These are phyloP conservation scores for Nylanderia fulva DNA, from an alignment of 1,140 invertebrate species.

Conservation along the genomic window DNA sequence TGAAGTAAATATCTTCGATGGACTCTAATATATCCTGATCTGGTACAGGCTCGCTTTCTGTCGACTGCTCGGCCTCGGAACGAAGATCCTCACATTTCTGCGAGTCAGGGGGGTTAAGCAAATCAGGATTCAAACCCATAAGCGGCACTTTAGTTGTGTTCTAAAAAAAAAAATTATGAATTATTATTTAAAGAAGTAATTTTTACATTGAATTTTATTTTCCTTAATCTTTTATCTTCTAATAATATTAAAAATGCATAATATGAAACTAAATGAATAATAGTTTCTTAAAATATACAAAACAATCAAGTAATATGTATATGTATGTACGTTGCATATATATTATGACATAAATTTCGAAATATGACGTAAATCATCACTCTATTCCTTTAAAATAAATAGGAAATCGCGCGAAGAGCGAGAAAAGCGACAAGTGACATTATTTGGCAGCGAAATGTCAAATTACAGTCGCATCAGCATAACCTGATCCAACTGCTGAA, in stretches of 20 bases:
- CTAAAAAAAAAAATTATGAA: constrained; percentile 57
- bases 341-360: neutral
- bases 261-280: neutral
- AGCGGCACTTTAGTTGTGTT: constrained; percentile 80
- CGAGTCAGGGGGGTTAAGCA: constrained; percentile 77
- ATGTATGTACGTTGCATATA: neutral
- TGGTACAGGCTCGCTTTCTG: constrained; percentile 86
- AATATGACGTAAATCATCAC: neutral
- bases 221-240: neutral
- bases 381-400: neutral
- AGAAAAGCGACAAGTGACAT: neutral
- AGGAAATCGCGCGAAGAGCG: neutral
- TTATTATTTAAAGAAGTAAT: neutral
- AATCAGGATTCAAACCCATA: constrained; percentile 82
- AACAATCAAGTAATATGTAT: neutral
- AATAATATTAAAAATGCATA: neutral
- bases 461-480: neutral
- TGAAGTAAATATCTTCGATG: constrained; percentile 90
- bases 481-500: constrained; percentile 26
- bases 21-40: constrained; percentile 92
- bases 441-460: constrained; percentile 31
- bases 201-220: neutral
- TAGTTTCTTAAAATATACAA: neutral
- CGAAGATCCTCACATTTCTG: constrained; percentile 74
- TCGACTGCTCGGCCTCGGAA: constrained; percentile 78